Evolutionary conservation across 2,113 vertebrate species (phyloP).

Genomic region (Bos indicus): DNA sequence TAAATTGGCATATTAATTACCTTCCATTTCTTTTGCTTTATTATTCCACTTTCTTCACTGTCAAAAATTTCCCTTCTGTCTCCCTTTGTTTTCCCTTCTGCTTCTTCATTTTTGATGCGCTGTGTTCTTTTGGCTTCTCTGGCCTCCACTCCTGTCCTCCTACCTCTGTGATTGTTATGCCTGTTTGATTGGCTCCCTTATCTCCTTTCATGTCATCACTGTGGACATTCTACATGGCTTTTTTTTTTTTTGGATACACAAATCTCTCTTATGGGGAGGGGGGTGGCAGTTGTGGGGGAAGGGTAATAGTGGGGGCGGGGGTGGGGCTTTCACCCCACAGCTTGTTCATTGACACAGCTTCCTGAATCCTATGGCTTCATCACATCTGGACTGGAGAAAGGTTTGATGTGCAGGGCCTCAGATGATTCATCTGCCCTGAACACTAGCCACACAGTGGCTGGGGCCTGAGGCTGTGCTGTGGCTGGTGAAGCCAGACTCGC

Average conservation of each 20-base stretch:
- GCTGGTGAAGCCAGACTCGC: background rate
- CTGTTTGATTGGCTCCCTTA: background rate
- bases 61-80: background rate
- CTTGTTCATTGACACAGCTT: background rate
- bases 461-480: background rate
- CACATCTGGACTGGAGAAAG: background rate
- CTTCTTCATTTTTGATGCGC: background rate
- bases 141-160: background rate
- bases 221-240: background rate
- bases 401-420: background rate
- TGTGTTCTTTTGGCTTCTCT: background rate
- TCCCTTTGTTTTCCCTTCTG: background rate
- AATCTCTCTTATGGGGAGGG: rapidly evolving
- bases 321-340: background rate
- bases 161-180: background rate
- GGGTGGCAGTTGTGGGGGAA: background rate
- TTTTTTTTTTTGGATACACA: background rate
- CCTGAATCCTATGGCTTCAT: background rate
- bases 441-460: background rate
- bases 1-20: background rate
- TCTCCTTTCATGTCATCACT: background rate
- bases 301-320: background rate
- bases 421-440: background rate
- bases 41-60: background rate
- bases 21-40: background rate